These are phyloP conservation scores for Idris sp. DNA, from an alignment of 1,140 invertebrate species.

Conservation along the genomic window DNA sequence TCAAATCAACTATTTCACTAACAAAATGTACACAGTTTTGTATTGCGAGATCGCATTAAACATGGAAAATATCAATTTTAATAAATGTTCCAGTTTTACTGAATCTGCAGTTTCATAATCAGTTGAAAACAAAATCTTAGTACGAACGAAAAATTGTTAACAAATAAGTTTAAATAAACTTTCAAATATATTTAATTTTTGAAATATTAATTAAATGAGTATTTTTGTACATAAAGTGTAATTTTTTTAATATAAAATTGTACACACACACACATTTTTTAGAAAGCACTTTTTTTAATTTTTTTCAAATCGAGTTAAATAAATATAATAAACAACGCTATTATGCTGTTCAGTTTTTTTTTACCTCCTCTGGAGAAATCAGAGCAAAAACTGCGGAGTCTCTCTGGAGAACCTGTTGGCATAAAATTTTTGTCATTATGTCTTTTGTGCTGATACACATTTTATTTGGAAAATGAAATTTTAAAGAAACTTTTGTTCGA, in stretches of 20 bases:
- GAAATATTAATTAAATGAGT: too few relatives aligned
- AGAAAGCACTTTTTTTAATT: background rate
- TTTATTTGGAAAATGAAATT: background rate
- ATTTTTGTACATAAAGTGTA: too few relatives aligned
- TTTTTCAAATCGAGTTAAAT: background rate
- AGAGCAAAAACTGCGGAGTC: background rate
- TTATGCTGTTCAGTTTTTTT: background rate
- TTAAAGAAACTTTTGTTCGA: too few relatives aligned
- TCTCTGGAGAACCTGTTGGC: background rate
- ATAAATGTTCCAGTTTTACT: too few relatives aligned
- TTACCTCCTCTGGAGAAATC: slow-evolving; percentile 2
- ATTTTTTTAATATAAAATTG: background rate
- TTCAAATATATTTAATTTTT: too few relatives aligned
- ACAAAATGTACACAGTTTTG: background rate
- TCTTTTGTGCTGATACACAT: background rate
- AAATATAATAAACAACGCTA: slow-evolving; percentile 2
- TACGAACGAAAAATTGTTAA: too few relatives aligned
- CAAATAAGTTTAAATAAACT: too few relatives aligned
- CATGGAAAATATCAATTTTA: too few relatives aligned
- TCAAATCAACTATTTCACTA: background rate
- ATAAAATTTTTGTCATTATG: background rate
- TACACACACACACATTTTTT: too few relatives aligned
- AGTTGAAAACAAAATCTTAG: too few relatives aligned
- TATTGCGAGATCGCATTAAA: too few relatives aligned
- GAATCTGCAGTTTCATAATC: too few relatives aligned